Percentiles rank a stretch among this genome's conserved stretches.
phyloP scores from a whole-genome alignment of 2,113 vertebrate species.

The Tapirus terrestris region DNA sequence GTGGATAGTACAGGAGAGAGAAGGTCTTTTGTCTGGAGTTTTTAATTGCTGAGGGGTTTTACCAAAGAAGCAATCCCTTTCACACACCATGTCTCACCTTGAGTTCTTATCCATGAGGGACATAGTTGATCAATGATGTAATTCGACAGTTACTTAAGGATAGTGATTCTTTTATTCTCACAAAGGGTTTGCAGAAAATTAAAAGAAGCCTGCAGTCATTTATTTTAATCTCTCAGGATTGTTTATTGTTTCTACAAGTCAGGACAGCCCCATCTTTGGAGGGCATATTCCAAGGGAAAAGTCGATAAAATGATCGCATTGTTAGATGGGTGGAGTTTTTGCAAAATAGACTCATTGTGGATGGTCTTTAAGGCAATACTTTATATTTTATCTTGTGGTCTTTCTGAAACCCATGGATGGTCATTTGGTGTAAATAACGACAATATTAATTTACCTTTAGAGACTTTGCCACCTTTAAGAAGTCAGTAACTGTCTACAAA shows the following conservation, averaged over 20 bases:
- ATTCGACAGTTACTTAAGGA: constrained; percentile 63
- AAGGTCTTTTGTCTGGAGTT: constrained; percentile 70
- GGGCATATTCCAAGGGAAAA: constrained; percentile 56
- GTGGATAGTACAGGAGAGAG: constrained; percentile 4
- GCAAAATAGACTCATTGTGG: background rate
- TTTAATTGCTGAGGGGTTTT: constrained; percentile 64
- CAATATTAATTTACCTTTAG: background rate
- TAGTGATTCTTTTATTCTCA: constrained; percentile 75
- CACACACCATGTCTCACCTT: constrained; percentile 68
- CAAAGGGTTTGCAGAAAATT: constrained; percentile 67
- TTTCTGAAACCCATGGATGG: background rate
- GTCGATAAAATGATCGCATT: constrained; percentile 59
- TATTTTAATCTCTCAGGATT: constrained; percentile 72
- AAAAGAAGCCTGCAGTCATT: constrained; percentile 59
- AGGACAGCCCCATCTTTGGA: constrained; percentile 59
- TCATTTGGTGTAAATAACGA: background rate
- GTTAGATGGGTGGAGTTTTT: constrained; percentile 30
- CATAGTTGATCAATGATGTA: constrained; percentile 74
- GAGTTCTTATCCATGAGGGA: constrained; percentile 40
- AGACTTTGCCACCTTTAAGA: background rate
- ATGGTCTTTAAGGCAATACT: background rate
- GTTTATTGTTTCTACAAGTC: constrained; percentile 63
- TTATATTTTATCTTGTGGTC: background rate
- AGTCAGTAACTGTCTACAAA: background rate
- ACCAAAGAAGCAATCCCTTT: constrained; percentile 56